A percentile compares a stretch with the other conserved stretches of the same genome.
Conservation (phyloP, 2,797 vertebrate species). For the Tokudaia muenninki region DNA sequence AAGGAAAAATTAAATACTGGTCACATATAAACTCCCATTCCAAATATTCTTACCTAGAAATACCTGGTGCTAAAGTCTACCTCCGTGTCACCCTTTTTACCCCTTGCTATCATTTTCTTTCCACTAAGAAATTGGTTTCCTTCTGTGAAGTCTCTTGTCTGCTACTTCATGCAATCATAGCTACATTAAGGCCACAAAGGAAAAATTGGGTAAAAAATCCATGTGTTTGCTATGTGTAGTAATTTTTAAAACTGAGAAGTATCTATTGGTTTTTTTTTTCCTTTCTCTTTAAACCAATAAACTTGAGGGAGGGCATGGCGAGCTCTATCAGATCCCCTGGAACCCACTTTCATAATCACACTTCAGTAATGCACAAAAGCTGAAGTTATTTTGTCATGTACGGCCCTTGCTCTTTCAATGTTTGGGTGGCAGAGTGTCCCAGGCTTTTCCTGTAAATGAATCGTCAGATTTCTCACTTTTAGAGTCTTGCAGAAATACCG, state of each 20-base stretch:
- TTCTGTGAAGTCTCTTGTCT: background rate
- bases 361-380: constrained; percentile 38
- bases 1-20: background rate
- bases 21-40: background rate
- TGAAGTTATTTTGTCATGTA: background rate
- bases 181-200: background rate
- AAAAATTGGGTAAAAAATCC: background rate
- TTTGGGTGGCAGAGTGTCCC: background rate
- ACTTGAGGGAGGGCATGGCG: background rate
- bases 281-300: background rate
- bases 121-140: constrained; percentile 8
- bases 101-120: background rate
- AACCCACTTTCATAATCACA: background rate
- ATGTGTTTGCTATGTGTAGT: background rate
- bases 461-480: background rate
- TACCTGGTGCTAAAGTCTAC: background rate
- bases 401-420: background rate
- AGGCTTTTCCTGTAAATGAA: background rate
- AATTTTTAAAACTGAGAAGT: constrained; percentile 44
- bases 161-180: background rate
- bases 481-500: background rate
- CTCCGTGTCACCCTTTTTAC: background rate
- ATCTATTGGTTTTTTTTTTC: background rate
- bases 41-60: background rate
- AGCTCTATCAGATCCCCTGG: background rate